A percentile compares a stretch with the other conserved stretches of the same genome.
These are phyloP conservation scores for Eristalis arbustorum DNA, from an alignment of 2,888 invertebrate species.

Conservation along the genomic window DNA sequence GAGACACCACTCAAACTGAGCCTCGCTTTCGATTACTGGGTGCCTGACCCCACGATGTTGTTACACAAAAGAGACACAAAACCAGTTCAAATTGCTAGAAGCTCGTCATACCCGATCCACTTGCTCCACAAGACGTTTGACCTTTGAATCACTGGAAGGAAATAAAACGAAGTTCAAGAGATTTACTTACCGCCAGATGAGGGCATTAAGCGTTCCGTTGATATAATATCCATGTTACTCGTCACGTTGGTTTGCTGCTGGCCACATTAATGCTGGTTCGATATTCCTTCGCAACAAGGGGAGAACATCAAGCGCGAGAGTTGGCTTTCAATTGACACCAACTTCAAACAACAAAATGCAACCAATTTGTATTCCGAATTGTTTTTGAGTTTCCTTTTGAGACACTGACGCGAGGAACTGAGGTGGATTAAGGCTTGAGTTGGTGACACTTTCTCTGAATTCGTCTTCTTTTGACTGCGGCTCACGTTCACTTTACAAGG, in stretches of 20 bases:
- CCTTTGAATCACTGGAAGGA: neutral
- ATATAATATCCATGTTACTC: conserved; percentile 64
- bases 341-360: conserved; percentile 11
- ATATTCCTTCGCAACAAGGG: conserved; percentile 1
- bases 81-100: neutral
- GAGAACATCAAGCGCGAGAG: neutral
- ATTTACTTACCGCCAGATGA: conserved; percentile 64
- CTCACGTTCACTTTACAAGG: neutral
- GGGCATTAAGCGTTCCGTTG: conserved; percentile 68
- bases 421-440: neutral
- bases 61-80: neutral
- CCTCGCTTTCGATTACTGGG: too few species aligned
- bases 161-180: neutral
- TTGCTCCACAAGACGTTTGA: neutral
- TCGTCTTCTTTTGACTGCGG: neutral
- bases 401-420: too few species aligned
- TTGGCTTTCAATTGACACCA: conserved; percentile 25
- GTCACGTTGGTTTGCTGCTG: conserved; percentile 24
- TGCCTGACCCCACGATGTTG: too few species aligned
- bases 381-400: neutral
- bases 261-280: conserved; percentile 60
- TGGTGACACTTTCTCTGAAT: neutral
- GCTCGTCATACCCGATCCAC: neutral
- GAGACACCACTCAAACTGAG: too few species aligned
- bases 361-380: conserved; percentile 20